Evolutionary conservation across 2,888 invertebrate species (phyloP).

Genomic region (Heterodera filipjevi): DNA sequence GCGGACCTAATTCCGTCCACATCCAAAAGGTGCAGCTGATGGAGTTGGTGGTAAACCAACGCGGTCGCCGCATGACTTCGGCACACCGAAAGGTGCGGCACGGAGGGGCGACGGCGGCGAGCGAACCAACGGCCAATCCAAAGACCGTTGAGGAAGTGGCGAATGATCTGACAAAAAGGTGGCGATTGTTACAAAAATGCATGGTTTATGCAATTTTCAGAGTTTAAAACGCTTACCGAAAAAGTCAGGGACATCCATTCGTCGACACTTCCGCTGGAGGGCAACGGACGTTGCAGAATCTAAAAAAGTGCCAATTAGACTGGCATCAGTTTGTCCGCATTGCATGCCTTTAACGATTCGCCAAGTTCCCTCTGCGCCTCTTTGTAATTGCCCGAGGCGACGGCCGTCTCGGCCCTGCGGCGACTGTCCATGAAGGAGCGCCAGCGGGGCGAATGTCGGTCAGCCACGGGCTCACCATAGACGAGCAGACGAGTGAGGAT

Average conservation of each 20-base stretch:
- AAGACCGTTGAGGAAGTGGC: constrained; percentile 58
- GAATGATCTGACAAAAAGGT: constrained; percentile 48
- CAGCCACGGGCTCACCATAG: constrained; percentile 50
- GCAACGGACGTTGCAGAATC: constrained; percentile 58
- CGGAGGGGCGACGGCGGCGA: constrained; percentile 45
- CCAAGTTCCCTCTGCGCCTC: constrained; percentile 59
- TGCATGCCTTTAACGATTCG: constrained; percentile 52
- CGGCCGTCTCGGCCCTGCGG: constrained; percentile 48
- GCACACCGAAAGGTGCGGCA: constrained; percentile 55
- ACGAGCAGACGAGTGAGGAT: constrained; percentile 44
- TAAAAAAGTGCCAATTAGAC: constrained; percentile 16
- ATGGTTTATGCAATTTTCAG: too few relatives aligned
- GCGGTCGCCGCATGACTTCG: constrained; percentile 62
- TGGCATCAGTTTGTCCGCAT: too few relatives aligned
- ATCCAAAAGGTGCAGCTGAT: constrained; percentile 60
- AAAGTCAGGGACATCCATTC: constrained; percentile 47
- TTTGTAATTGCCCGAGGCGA: constrained; percentile 52
- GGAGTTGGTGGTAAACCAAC: constrained; percentile 61
- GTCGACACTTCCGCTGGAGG: constrained; percentile 54
- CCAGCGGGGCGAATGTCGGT: constrained; percentile 53
- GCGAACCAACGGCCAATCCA: constrained; percentile 62
- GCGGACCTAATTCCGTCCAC: constrained; percentile 42
- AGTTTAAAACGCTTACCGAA: background rate
- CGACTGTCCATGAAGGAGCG: constrained; percentile 49
- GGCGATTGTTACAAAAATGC: too few relatives aligned